Base-by-base conservation (phyloP, 2,113 vertebrate genomes). In the Gila orcuttii region DNA sequence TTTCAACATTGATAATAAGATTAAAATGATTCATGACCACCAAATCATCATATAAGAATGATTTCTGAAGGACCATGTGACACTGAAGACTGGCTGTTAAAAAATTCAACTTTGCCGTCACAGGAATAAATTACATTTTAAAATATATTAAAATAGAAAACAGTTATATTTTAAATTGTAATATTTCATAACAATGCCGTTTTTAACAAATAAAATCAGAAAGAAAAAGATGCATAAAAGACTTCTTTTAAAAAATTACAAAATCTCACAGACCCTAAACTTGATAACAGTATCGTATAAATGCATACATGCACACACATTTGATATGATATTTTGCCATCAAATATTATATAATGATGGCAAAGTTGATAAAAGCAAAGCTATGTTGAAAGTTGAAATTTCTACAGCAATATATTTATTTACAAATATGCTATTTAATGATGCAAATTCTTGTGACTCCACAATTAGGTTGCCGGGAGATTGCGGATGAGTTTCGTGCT, bases 401-500 rank as follows among this genome's bases (percentile, higher is more conserved):
- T 75, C 11, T 45, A 5, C 39, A 12, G n/a, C 33, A 36, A 73
- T 45, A 13, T 19, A 6, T 50, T 75, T 50, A 28, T 50, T 50
- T 28, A 6, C n/a, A 76, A 50, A 31, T 31, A 25, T 79, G 21
- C 19, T 50, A 31, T 50, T 71, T 55, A 23, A 50, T 23, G 1
- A 7, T 69, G 33, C 11, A 57, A 47, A 9, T 74, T 62, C 39
- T 25, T 57, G 21, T 28, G 62, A 21, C 3, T 42, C 42, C 91
- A 28, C 73, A 50, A 75, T 50, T 33, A 99, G 98, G 98, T 87
- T 99, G 98, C 93, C 97, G 98, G 92, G 98, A 99, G 92, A 99
- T 99, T 6, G 97, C 98, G 0, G 98, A 99, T 52, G 98, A 99
- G 90, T 99, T 99, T 86, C 95, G 97, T 13, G 95, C 96, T 0